These are phyloP conservation scores for Pegoplata infirma DNA, from an alignment of 2,888 invertebrate species.

Conservation along the genomic window DNA sequence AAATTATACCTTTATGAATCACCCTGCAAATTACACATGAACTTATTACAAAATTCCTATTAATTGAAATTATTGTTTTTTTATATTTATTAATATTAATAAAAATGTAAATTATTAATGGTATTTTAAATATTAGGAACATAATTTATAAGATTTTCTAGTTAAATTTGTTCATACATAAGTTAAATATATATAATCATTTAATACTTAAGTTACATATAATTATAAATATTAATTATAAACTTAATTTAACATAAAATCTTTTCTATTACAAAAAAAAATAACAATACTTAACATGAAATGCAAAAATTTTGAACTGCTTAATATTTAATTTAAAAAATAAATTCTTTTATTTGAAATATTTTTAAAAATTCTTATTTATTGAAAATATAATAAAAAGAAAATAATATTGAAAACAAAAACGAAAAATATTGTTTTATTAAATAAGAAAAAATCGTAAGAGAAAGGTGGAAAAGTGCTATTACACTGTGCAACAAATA, in stretches of 20 bases:
- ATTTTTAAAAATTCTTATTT: not conserved
- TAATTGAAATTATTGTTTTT: not conserved
- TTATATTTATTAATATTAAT: not conserved
- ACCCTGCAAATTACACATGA: too few species aligned
- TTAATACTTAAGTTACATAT: not conserved
- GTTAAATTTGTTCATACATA: not conserved
- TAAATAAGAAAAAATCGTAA: too few species aligned
- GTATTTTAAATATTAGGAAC: too few species aligned
- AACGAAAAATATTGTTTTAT: not conserved
- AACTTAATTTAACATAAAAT: not conserved
- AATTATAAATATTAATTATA: not conserved
- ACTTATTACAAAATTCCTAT: not conserved
- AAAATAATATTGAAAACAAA: not conserved
- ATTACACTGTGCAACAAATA: too few species aligned
- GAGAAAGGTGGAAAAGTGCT: too few species aligned
- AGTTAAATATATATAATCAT: not conserved
- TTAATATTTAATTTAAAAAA: slow-evolving; percentile 2
- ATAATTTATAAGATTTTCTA: not conserved
- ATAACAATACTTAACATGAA: not conserved
- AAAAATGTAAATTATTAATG: not conserved
- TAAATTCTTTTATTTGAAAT: not conserved
- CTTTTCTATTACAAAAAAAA: not conserved
- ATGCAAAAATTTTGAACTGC: slow-evolving; percentile 10
- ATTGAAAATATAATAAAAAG: not conserved
- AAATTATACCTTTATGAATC: too few species aligned